Base-by-base conservation (phyloP, 53 echinoderm and acorn worm species). In the Pentamera pediparva region DNA sequence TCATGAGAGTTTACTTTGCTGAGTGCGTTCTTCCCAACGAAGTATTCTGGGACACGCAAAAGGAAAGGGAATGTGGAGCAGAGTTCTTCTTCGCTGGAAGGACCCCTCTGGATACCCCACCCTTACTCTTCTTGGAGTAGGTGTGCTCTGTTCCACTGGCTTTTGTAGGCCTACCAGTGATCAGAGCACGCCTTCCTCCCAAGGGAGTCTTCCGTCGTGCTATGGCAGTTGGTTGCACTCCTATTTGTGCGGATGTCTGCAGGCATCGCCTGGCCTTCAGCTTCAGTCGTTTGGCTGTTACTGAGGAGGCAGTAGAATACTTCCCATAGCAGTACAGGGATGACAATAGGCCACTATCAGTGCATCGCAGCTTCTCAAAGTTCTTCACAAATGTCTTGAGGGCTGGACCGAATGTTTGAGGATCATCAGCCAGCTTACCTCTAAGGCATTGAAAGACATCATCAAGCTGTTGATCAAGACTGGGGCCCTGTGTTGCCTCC, bases 1-100 rank as follows among this genome's bases (percentile, higher is more conserved):
- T n/a, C n/a, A n/a, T n/a, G n/a, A n/a, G n/a, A n/a, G n/a, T n/a
- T 56, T 19, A 51, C 33, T 72, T 53, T 31, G 52, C 35, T 72
- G 72, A 72, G 5, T 72, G 72, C 51, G 72, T 72, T 32, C 72
- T 28, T 32, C 72, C 72, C 29, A 72, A 17, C 28, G 72, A 50
- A 30, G 35, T 28, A 26, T 45, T 27, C 9, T 47, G 32, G 28
- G 72, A 43, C 48, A 72, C 53, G 51, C 72, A 72, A 13, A 49
- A 12, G 39, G 72, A 47, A 13, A 72, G 31, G 31, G 27, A 28
- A 34, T 62, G 72, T 49, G 53, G 53, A 28, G 72, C 72, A 49
- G 29, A 28, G 32, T 3, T 18, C 35, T 72, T 48, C 32, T 0
- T 22, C 51, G 47, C 51, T 22, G 72, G 52, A 22, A 72, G 31